These are phyloP conservation scores for Patagioenas fasciata DNA, from an alignment of 2,113 vertebrate species.

Conservation along the genomic window DNA sequence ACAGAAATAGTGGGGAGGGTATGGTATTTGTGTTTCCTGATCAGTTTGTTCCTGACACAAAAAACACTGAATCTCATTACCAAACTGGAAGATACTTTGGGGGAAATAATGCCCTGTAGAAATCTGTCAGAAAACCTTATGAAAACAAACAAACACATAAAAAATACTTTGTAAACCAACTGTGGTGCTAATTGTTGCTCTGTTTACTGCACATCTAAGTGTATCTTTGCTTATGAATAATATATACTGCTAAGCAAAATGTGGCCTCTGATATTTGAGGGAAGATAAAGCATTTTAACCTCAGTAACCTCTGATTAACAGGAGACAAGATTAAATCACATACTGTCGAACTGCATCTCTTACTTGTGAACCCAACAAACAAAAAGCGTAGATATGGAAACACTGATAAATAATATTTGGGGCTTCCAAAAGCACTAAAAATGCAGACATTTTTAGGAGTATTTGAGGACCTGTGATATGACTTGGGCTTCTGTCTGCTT, in stretches of 20 bases:
- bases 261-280: not conserved
- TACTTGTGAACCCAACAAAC: not conserved
- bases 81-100: not conserved
- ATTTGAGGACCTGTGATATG: not conserved
- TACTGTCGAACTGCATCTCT: not conserved
- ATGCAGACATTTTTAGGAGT: not conserved
- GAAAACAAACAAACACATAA: conserved; percentile 45
- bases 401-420: not conserved
- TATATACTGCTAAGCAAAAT: conserved; percentile 23
- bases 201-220: conserved; percentile 7
- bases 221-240: conserved; percentile 30
- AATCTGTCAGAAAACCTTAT: conserved; percentile 41
- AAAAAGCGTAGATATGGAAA: not conserved
- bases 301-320: not conserved
- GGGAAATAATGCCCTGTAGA: conserved; percentile 49
- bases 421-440: not conserved
- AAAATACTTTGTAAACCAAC: conserved; percentile 7
- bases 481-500: not conserved
- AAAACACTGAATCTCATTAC: conserved; percentile 37
- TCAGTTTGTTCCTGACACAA: not conserved
- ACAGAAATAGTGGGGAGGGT: not conserved
- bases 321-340: not conserved
- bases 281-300: not conserved
- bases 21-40: not conserved
- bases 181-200: not conserved